A percentile compares a stretch with the other conserved stretches of the same genome.
phyloP scores from a whole-genome alignment of 1,140 invertebrate species.

The Agrilus planipennis region DNA sequence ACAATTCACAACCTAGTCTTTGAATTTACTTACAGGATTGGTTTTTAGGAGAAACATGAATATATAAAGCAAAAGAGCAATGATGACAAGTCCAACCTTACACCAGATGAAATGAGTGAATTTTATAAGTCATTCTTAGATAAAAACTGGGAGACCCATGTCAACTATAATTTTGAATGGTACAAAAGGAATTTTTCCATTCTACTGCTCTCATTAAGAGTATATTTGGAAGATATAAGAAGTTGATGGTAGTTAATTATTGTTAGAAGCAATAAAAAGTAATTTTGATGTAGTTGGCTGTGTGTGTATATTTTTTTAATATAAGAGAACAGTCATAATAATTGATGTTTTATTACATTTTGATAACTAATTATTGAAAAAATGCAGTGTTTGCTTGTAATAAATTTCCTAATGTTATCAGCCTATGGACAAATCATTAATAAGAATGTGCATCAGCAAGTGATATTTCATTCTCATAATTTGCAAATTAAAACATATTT shows the following conservation, averaged over 20 bases:
- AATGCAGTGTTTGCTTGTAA: not conserved
- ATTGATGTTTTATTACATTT: conserved; percentile 3
- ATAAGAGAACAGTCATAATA: conserved; percentile 1
- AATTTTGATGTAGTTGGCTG: no score
- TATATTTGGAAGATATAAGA: conserved; percentile 30
- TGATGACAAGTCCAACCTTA: conserved; percentile 36
- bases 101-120: conserved; percentile 67
- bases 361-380: conserved; percentile 1
- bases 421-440: not conserved
- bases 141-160: conserved; percentile 58
- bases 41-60: conserved; percentile 55
- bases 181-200: conserved; percentile 59
- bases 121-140: conserved; percentile 76
- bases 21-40: no score
- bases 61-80: conserved; percentile 44
- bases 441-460: not conserved
- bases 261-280: not conserved
- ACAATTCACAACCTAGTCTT: conserved; percentile 8
- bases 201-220: conserved; percentile 44
- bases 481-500: not conserved
- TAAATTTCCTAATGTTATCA: no score
- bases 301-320: no score
- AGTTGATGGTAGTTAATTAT: not conserved
- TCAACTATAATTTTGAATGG: conserved; percentile 62
- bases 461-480: not conserved